Evolutionary conservation across 1,140 invertebrate genomes (phyloP).

Genomic region (Bombus vancouverensis): DNA sequence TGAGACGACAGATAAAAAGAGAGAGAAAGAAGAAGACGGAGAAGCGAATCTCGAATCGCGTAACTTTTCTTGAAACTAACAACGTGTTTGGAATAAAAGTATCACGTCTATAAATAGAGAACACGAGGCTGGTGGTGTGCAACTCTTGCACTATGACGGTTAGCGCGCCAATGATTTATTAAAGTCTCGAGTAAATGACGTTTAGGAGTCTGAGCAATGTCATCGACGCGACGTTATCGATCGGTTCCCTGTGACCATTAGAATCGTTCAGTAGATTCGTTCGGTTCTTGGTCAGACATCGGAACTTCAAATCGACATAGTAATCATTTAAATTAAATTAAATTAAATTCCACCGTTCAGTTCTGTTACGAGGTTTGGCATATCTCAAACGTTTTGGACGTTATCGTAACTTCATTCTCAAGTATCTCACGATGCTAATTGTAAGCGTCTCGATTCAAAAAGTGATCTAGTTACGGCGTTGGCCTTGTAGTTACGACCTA

Average conservation of each 20-base stretch:
- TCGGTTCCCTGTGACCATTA: background rate
- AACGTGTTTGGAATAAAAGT: background rate
- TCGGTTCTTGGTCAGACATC: background rate
- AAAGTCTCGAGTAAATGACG: background rate
- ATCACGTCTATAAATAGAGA: constrained; percentile 37
- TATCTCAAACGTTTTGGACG: background rate
- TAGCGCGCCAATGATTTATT: background rate
- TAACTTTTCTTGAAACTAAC: constrained; percentile 8
- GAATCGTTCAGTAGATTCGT: background rate
- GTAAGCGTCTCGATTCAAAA: background rate
- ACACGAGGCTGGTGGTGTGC: background rate
- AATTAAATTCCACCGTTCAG: background rate
- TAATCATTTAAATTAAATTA: background rate
- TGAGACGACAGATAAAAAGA: background rate
- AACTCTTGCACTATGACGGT: background rate
- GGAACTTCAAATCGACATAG: background rate
- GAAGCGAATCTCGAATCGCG: background rate
- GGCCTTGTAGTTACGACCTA: background rate
- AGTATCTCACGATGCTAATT: background rate
- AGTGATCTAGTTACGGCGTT: background rate
- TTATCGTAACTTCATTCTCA: background rate
- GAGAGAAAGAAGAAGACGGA: background rate
- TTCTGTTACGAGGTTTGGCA: background rate
- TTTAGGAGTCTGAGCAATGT: background rate
- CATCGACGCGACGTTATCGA: background rate